A percentile compares a stretch with the other conserved stretches of the same genome.
Conservation (phyloP, 30 jellyfish, hydroid and myxozoan species). For the Clytia hemisphaerica region DNA sequence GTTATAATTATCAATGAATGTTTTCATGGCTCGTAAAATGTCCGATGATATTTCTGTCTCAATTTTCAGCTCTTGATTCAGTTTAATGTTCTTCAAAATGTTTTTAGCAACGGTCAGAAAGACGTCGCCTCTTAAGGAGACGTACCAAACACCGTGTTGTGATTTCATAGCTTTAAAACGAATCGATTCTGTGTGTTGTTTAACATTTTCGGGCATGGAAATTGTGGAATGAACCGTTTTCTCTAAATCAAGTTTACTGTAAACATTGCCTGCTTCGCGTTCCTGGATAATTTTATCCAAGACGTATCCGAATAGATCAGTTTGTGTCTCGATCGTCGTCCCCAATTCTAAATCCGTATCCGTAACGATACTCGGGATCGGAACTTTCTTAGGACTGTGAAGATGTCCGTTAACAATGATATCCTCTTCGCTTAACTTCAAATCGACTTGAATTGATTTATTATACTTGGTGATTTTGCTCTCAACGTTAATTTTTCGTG, state of each 20-base stretch:
- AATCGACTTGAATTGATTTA: no score
- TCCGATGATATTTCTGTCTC: neutral
- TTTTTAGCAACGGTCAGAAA: conserved; percentile 27
- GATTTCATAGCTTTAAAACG: conserved; percentile 31
- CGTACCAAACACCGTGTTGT: conserved; percentile 45
- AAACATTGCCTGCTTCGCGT: conserved; percentile 7
- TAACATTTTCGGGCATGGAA: conserved; percentile 12
- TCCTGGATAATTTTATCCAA: no score
- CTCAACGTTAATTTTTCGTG: no score
- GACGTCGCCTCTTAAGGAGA: conserved; percentile 28
- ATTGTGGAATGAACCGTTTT: conserved; percentile 21
- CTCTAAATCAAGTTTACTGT: no score
- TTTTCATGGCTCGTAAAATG: conserved; percentile 18
- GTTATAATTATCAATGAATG: conserved; percentile 8
- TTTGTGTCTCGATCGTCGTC: no score
- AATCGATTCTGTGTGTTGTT: conserved; percentile 17
- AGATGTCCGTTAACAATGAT: no score
- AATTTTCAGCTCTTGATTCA: neutral
- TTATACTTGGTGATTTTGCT: no score
- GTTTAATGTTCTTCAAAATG: neutral
- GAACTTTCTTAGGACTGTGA: no score
- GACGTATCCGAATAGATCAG: no score
- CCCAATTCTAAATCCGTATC: no score
- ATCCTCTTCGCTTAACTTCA: no score
- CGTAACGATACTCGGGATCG: no score